These are phyloP conservation scores for Microtus montanus DNA, from an alignment of 2,113 vertebrate genomes.

Conservation along the genomic window DNA sequence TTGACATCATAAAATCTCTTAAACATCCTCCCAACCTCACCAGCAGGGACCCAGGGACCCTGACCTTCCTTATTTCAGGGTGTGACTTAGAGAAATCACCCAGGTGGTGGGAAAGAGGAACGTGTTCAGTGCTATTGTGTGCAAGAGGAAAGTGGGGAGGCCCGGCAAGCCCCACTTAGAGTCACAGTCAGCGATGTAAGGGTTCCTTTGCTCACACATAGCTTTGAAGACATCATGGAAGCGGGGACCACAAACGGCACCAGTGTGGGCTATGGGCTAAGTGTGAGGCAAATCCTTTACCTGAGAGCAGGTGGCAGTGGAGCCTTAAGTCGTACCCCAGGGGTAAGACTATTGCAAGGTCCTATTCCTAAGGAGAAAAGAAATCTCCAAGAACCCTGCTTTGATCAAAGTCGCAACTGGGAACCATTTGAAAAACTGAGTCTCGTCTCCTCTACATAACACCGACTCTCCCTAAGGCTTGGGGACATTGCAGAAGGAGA, in stretches of 20 bases:
- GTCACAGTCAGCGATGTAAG: not conserved
- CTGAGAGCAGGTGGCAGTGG: fast-evolving
- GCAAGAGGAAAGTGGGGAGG: fast-evolving
- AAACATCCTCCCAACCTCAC: not conserved
- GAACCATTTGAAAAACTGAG: not conserved
- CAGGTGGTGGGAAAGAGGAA: not conserved
- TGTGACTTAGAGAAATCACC: not conserved
- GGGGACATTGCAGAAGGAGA: not conserved
- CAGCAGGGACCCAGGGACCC: not conserved
- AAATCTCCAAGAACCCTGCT: not conserved
- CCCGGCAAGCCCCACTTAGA: fast-evolving
- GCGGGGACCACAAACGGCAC: not conserved
- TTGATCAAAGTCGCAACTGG: fast-evolving
- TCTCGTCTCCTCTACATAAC: not conserved
- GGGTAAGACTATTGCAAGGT: fast-evolving
- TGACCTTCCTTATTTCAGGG: not conserved
- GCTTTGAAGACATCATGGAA: fast-evolving
- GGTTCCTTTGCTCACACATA: fast-evolving
- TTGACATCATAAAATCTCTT: too few species aligned
- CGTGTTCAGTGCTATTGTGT: fast-evolving
- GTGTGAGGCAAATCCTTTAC: fast-evolving
- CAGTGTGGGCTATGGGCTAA: not conserved
- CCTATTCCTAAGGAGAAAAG: not conserved
- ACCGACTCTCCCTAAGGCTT: not conserved
- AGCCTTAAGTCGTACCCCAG: fast-evolving